Base-by-base conservation (phyloP, 2,888 invertebrate species). In the Drosophila affinis region DNA sequence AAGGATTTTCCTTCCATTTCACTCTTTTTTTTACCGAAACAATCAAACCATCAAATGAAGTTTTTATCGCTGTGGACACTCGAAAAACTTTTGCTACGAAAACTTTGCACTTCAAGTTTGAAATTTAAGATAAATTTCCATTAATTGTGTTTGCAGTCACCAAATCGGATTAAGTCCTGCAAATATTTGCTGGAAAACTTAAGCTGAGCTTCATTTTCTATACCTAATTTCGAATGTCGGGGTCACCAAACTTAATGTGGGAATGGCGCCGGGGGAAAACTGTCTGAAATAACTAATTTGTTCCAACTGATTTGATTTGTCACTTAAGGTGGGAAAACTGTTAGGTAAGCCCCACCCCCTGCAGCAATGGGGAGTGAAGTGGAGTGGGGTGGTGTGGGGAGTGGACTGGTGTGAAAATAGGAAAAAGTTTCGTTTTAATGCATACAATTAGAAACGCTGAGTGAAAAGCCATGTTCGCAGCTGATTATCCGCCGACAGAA, bases 91-190 rank as follows among this genome's bases (percentile, higher is more conserved):
- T 65, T 34, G 10, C 18, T 18, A 14, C n/a, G 14, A 9, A 46
- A 57, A 67, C 34, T 67, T 67, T 53, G 47, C 14, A 34, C 39
- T 39, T 7, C 57, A 29, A 52, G 9, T 12, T 2, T 1, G 10
- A 18, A 4, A 21, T 51, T 29, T n/a, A 58, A 47, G 44, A 46
- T 57, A 70, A 52, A 52, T 75, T 47, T 68, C 47, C 64, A 68
- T 64, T 79, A 70, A 80, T 77, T 82, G 69, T 78, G 64, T 76
- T 79, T 80, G 64, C 59, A 55, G 54, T 58, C 49, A 62, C 54
- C 61, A 67, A 68, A 58, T 68, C 21, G 52, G 52, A 67, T 68
- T 67, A 67, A 68, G 46, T 68, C 46, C 47, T n/a, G 9, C 67
- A 68, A 68, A 67, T 67, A 67, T 58, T 67, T 68, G 29, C 52